Percentiles rank a stretch among this genome's conserved stretches.
phyloP scores from a whole-genome alignment of 2,797 vertebrate genomes.

The Streptopelia turtur region DNA sequence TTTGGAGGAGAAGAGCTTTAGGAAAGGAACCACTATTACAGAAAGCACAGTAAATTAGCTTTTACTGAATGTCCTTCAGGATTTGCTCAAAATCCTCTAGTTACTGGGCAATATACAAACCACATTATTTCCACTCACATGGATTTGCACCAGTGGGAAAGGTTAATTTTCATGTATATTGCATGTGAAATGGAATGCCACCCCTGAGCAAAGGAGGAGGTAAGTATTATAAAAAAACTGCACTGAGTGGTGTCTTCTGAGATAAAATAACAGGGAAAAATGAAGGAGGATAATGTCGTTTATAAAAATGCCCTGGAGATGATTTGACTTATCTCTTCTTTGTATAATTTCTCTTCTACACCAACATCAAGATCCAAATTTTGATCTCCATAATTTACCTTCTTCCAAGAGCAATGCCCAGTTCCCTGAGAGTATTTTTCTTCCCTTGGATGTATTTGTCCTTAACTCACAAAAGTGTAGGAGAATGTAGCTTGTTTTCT shows the following conservation, averaged over 20 bases:
- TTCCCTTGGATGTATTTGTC: not conserved
- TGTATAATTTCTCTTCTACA: not conserved
- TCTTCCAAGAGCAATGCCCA: not conserved
- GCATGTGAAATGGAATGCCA: constrained; percentile 1
- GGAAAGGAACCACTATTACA: not conserved
- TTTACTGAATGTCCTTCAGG: not conserved
- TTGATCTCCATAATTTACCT: not conserved
- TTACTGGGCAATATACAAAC: not conserved
- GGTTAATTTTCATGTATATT: constrained; percentile 59
- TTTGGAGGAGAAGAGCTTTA: not conserved
- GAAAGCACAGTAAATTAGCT: not conserved
- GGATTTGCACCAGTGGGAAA: not conserved
- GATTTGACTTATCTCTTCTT: not conserved
- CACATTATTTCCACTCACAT: not conserved
- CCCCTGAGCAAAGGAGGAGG: not conserved
- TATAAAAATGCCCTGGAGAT: not conserved
- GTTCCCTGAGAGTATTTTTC: not conserved
- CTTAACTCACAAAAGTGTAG: not conserved
- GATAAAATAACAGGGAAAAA: not conserved
- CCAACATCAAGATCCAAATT: not conserved
- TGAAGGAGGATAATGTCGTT: not conserved
- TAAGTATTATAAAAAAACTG: not conserved
- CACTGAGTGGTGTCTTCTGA: not conserved
- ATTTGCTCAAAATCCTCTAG: not conserved
- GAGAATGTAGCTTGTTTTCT: not conserved